These are phyloP conservation scores for Seriola rivoliana DNA, from an alignment of 2,113 vertebrate species.

Conservation along the genomic window DNA sequence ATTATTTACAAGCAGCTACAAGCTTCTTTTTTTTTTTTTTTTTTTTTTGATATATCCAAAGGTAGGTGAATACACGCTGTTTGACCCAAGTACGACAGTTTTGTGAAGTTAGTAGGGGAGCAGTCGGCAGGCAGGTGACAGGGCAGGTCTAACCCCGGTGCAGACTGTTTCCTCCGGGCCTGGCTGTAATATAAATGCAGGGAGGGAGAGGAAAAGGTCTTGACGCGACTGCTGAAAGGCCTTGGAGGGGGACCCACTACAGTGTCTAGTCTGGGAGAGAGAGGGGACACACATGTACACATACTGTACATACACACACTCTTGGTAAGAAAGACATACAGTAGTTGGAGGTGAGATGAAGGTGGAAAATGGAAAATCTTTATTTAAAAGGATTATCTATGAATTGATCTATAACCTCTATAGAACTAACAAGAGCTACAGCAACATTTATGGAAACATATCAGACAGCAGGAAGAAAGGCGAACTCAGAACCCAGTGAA, in stretches of 20 bases:
- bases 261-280: conserved; percentile 84
- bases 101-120: conserved; percentile 38
- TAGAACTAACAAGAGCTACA: background rate
- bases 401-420: background rate
- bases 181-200: conserved; percentile 86
- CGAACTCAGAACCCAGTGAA: background rate
- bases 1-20: background rate
- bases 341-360: background rate
- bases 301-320: conserved; percentile 37
- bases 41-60: background rate
- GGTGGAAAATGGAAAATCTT: background rate
- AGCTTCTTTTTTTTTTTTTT: background rate
- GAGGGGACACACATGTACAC: conserved; percentile 52
- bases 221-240: conserved; percentile 77
- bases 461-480: background rate
- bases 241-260: conserved; percentile 84
- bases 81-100: conserved; percentile 38
- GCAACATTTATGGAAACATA: background rate
- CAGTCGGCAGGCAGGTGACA: conserved; percentile 13
- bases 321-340: background rate
- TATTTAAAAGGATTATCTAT: background rate
- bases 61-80: background rate
- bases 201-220: conserved; percentile 85
- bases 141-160: conserved; percentile 78
- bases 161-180: conserved; percentile 78